A percentile compares a stretch with the other conserved stretches of the same genome.
Evolutionary conservation across 2,888 invertebrate genomes (phyloP).

Genomic region (Sarcophaga subvicina): DNA sequence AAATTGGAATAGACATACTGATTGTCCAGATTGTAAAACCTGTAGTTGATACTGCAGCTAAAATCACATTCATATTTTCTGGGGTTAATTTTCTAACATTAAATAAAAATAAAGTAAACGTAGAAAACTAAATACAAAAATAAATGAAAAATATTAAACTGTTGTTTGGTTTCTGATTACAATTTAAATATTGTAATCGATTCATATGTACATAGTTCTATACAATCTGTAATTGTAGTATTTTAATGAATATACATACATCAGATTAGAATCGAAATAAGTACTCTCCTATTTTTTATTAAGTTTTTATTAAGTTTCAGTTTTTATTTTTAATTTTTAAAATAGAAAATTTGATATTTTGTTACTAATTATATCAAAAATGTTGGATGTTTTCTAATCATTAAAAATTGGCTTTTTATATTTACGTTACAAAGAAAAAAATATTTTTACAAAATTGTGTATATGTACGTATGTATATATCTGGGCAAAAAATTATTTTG

Average conservation of each 20-base stretch:
- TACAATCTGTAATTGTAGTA: not conserved
- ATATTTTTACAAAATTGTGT: conserved; percentile 35
- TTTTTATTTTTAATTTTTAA: conserved; percentile 9
- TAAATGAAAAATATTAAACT: too few relatives aligned
- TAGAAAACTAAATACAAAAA: not conserved
- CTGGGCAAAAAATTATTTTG: conserved; percentile 67
- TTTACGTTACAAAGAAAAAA: conserved; percentile 31
- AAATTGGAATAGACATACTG: too few relatives aligned
- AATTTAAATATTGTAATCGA: not conserved
- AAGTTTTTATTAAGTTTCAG: not conserved
- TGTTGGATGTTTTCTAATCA: conserved; percentile 45
- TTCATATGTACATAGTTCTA: not conserved
- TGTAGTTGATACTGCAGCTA: too few relatives aligned
- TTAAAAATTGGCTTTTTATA: conserved; percentile 40
- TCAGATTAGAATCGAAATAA: not conserved
- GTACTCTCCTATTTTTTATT: not conserved
- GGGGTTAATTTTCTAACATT: too few relatives aligned
- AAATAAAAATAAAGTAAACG: not conserved
- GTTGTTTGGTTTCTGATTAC: too few relatives aligned
- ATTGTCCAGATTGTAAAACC: too few relatives aligned
- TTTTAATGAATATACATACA: not conserved
- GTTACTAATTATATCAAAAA: not conserved
- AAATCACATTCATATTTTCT: too few relatives aligned
- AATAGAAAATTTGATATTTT: not conserved
- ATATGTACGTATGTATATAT: conserved; percentile 27